phyloP scores from a whole-genome alignment of 2,888 invertebrate species.

The Hartigia nigra region DNA sequence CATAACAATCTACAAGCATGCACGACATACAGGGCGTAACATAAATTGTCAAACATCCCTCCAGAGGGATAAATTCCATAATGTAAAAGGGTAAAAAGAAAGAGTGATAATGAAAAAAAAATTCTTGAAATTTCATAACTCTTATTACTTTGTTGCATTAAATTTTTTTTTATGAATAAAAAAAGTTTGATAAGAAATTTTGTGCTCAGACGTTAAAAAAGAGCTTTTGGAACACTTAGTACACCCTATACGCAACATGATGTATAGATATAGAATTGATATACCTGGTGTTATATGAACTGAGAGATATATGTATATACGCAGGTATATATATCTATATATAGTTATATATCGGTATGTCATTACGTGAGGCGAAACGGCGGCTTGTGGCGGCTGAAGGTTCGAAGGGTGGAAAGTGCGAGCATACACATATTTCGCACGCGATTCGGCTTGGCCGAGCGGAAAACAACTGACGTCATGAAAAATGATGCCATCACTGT shows the following conservation, averaged over 20 bases:
- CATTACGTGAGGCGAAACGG: slow-evolving; percentile 18
- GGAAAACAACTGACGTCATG: slow-evolving; percentile 51
- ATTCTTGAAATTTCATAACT: neutral
- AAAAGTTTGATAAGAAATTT: neutral
- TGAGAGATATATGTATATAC: slow-evolving; percentile 1
- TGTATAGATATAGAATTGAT: neutral
- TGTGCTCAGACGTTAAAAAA: neutral
- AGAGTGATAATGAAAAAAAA: neutral
- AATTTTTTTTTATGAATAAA: too few relatives aligned
- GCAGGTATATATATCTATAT: slow-evolving; percentile 19
- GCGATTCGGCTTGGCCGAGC: slow-evolving; percentile 40
- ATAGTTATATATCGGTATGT: slow-evolving; percentile 26
- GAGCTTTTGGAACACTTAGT: neutral
- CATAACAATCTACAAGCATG: neutral
- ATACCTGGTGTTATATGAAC: neutral
- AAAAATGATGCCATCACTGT: slow-evolving; percentile 45
- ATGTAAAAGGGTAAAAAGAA: neutral
- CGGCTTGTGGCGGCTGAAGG: slow-evolving; percentile 6
- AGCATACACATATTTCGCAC: slow-evolving; percentile 32
- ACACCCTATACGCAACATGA: neutral
- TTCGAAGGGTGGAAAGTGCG: slow-evolving; percentile 8
- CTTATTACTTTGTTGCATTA: neutral
- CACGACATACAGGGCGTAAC: neutral
- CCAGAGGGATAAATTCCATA: neutral
- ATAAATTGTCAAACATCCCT: neutral